Conservation (phyloP, 2,113 vertebrate genomes). For the Tenebrosternarchus preto region DNA sequence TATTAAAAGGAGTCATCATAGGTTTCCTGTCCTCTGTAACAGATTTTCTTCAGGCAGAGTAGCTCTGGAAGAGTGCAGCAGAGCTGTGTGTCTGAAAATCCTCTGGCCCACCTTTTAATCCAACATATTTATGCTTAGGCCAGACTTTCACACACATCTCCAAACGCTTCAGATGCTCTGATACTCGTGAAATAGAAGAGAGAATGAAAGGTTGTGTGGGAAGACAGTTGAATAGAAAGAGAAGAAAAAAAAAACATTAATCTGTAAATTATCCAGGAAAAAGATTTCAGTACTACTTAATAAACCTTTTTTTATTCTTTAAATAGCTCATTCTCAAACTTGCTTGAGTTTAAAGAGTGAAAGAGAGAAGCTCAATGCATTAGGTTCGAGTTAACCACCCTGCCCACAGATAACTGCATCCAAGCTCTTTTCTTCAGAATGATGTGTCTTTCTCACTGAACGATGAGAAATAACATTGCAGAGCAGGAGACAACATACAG, state of each 20-base stretch:
- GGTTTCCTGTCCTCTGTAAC: neutral
- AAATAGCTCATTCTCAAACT: neutral
- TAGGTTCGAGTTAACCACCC: neutral
- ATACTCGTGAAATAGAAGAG: slow-evolving; percentile 32
- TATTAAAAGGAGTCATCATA: neutral
- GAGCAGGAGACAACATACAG: neutral
- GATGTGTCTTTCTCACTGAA: neutral
- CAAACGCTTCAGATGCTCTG: slow-evolving; percentile 18
- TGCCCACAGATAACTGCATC: neutral
- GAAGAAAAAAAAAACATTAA: neutral
- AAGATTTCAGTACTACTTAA: neutral
- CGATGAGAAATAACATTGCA: neutral
- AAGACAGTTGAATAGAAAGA: neutral
- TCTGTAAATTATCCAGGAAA: neutral
- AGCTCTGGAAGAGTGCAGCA: neutral
- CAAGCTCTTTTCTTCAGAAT: neutral
- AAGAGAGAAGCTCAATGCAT: too few species aligned
- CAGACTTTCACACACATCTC: neutral
- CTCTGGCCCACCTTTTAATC: slow-evolving; percentile 13
- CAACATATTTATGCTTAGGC: neutral
- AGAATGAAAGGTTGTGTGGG: slow-evolving; percentile 29
- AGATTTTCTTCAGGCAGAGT: neutral
- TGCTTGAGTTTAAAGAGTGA: neutral
- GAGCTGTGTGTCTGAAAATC: neutral
- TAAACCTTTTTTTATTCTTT: slow-evolving; percentile 1